phyloP scores from a whole-genome alignment of 2,888 invertebrate genomes.

The Caenorhabditis sp. region DNA sequence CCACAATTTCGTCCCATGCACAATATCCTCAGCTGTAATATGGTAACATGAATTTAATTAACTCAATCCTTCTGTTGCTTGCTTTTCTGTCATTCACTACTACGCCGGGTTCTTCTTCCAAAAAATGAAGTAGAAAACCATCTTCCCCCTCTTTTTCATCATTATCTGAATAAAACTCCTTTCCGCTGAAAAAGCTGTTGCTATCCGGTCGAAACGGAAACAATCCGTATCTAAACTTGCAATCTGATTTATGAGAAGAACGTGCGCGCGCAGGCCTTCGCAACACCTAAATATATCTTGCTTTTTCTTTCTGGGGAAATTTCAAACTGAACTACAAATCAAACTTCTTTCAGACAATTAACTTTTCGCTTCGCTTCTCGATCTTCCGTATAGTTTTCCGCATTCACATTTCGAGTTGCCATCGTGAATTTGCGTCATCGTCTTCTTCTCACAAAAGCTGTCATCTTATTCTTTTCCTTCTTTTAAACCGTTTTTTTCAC shows the following conservation, averaged over 20 bases:
- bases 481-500: slow-evolving; percentile 33
- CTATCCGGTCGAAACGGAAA: slow-evolving; percentile 54
- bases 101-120: slow-evolving; percentile 6
- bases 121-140: not conserved
- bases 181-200: slow-evolving; percentile 12
- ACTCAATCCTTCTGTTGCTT: not conserved
- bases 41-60: not conserved
- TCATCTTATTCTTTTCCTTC: slow-evolving; percentile 29
- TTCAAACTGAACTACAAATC: not conserved
- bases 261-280: slow-evolving; percentile 34
- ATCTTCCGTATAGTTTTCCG: slow-evolving; percentile 51
- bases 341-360: slow-evolving; percentile 29
- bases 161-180: slow-evolving; percentile 23
- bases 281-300: slow-evolving; percentile 24
- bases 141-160: not conserved
- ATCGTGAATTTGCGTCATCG: slow-evolving; percentile 51
- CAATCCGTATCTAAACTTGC: slow-evolving; percentile 39
- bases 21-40: slow-evolving; percentile 15
- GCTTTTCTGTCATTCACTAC: slow-evolving; percentile 1
- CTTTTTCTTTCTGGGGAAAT: slow-evolving; percentile 26
- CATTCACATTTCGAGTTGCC: slow-evolving; percentile 38
- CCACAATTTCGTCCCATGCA: not conserved
- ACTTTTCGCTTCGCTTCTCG: slow-evolving; percentile 35
- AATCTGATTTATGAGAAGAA: slow-evolving; percentile 52
- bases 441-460: slow-evolving; percentile 24